A percentile compares a stretch with the other conserved stretches of the same genome.
Evolutionary conservation across 2,888 invertebrate genomes (phyloP).

Genomic region (Acleris laterana): DNA sequence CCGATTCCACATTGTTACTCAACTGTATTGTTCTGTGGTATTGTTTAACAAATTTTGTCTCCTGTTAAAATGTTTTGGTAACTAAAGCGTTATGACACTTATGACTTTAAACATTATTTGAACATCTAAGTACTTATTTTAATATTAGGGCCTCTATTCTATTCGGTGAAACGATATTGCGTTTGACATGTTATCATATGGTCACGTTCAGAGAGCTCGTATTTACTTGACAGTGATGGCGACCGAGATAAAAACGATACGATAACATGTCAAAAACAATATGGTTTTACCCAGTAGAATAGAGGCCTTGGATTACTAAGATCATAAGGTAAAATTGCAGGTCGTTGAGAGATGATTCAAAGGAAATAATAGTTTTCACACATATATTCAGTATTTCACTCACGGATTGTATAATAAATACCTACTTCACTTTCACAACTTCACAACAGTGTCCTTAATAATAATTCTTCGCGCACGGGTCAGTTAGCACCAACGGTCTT

Average conservation of each 20-base stretch:
- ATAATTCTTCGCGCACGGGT: constrained; percentile 21
- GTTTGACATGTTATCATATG: neutral
- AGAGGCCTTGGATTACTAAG: no score
- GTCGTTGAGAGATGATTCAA: neutral
- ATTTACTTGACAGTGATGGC: neutral
- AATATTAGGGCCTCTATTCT: neutral
- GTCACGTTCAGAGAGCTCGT: no score
- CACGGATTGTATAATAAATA: constrained; percentile 34
- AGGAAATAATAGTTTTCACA: constrained; percentile 2
- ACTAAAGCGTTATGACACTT: no score
- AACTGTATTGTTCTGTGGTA: no score
- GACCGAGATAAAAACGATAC: neutral
- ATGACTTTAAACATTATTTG: no score
- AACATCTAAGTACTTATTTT: neutral
- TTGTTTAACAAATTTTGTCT: no score
- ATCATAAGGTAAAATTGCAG: no score
- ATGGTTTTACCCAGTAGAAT: no score
- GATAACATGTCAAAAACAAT: no score
- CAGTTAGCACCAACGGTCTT: constrained; percentile 44
- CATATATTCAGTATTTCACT: constrained; percentile 26
- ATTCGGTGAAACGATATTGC: neutral
- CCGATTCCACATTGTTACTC: no score
- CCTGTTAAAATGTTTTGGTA: no score
- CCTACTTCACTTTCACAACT: constrained; percentile 32
- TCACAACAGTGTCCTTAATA: constrained; percentile 34